Percentiles rank a stretch among this genome's conserved stretches.
These are phyloP conservation scores for Alauda arvensis DNA, from an alignment of 2,797 vertebrate species.

Conservation along the genomic window DNA sequence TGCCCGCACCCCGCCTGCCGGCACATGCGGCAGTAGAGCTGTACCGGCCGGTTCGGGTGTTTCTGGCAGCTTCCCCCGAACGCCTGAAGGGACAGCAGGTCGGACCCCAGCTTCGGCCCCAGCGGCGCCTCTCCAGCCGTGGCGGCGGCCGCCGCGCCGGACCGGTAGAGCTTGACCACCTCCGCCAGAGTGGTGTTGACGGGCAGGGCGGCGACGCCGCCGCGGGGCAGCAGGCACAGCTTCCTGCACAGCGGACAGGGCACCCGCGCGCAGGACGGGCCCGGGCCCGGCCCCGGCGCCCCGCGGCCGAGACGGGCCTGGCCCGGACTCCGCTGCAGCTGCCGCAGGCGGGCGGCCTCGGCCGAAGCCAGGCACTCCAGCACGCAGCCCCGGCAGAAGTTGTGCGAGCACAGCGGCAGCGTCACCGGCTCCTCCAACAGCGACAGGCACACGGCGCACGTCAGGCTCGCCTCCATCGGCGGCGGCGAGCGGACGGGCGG, in stretches of 20 bases:
- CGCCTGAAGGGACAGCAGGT: neutral
- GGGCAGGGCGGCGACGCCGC: conserved; percentile 45
- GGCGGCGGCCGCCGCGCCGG: neutral
- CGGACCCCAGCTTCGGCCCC: neutral
- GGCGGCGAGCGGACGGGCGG: neutral
- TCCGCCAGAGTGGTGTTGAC: conserved; percentile 66
- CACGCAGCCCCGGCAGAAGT: conserved; percentile 66
- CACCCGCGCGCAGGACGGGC: neutral
- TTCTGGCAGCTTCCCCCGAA: conserved; percentile 37
- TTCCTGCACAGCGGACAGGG: conserved; percentile 64
- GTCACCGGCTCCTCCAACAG: conserved; percentile 68
- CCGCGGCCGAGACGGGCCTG: neutral
- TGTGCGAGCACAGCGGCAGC: conserved; percentile 66
- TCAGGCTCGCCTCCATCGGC: conserved; percentile 67
- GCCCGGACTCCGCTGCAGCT: neutral
- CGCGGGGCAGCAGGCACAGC: conserved; percentile 39
- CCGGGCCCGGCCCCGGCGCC: neutral
- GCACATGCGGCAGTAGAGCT: conserved; percentile 68
- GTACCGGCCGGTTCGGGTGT: conserved; percentile 38
- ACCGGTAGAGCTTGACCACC: conserved; percentile 53
- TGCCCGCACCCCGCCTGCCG: conserved; percentile 57
- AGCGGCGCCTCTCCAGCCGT: neutral
- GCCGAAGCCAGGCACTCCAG: conserved; percentile 25
- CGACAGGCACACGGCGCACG: conserved; percentile 66
- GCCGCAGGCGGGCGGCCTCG: neutral